Evolutionary conservation across 35 echinoderm and acorn worm species (phyloP), one percentile per base, ranked within the genome.

Genomic region (Heliocidaris erythrogramma): DNA sequence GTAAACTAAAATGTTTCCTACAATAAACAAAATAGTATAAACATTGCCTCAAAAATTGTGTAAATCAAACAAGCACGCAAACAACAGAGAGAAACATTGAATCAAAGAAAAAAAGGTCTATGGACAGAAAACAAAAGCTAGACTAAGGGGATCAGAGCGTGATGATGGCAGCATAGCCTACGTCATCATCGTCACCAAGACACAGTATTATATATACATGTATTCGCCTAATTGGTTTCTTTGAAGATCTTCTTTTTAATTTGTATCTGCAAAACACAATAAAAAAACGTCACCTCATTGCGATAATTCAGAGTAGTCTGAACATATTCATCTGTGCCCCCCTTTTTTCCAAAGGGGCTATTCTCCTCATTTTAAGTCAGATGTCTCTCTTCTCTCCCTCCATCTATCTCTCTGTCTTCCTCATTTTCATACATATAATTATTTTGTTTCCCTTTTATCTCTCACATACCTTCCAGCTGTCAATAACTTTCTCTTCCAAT

Each of bases 121-220:
- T n/a, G 65, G 65, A 78, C 5, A 7, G 35, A 42, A 78, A 78
- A 78, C 18, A 78, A 87, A 9, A 88, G 86, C 32, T 47, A 92
- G 91, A 48, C 91, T 92, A 92, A 92, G 91, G 91, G 91, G 91
- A 92, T 92, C 49, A 92, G 91, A 92, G 91, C 91, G 91, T 92
- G 91, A 30, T 92, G 91, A 92, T 92, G 91, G 91, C 49, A 48
- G 91, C 91, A 17, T 13, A 52, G 50, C 47, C 91, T 14, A 92
- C 7, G n/a, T 92, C 91, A 30, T 17, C 47, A 5, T 52, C 47
- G 48, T 92, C 91, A 59, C 49, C 91, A 50, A 59, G 13, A 59
- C 29, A 92, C 91, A 92, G 91, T 92, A 92, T 92, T 92, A 92
- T 50, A 13, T n/a, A 89, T 89, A n/a, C n/a, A n/a, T n/a, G n/a